Evolutionary conservation across 1,140 invertebrate genomes (phyloP).

Genomic region (Cherax destructor): DNA sequence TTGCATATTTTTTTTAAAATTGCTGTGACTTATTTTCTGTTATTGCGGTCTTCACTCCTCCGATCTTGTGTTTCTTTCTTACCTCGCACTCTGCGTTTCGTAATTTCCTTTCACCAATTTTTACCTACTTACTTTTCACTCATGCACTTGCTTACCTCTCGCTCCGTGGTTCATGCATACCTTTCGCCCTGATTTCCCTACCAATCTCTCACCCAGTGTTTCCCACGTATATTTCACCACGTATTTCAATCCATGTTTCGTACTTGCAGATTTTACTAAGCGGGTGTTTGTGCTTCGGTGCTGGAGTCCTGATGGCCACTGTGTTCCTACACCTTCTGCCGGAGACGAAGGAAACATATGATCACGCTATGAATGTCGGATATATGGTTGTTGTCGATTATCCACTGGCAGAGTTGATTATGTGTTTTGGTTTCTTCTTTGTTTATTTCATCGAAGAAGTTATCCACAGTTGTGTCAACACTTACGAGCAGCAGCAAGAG

Average conservation of each 20-base stretch:
- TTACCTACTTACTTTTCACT: too few relatives aligned
- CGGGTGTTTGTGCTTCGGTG: slow-evolving; percentile 86
- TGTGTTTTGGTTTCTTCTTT: slow-evolving; percentile 76
- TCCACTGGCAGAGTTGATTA: slow-evolving; percentile 75
- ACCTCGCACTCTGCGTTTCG: too few relatives aligned
- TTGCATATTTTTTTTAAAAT: too few relatives aligned
- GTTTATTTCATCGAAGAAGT: slow-evolving; percentile 76
- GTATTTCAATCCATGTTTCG: not conserved
- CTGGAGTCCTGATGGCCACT: slow-evolving; percentile 88
- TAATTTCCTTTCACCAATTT: too few relatives aligned
- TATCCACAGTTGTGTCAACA: slow-evolving; percentile 72
- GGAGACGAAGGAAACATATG: slow-evolving; percentile 79
- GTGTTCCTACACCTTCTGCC: slow-evolving; percentile 88
- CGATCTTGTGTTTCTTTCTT: too few relatives aligned
- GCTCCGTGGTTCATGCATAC: too few relatives aligned
- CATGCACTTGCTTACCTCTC: too few relatives aligned
- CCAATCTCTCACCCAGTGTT: too few relatives aligned
- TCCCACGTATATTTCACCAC: too few relatives aligned
- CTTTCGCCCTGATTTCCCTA: too few relatives aligned
- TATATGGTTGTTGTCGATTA: slow-evolving; percentile 57
- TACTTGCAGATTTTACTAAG: slow-evolving; percentile 72
- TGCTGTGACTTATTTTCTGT: too few relatives aligned
- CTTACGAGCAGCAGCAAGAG: slow-evolving; percentile 1
- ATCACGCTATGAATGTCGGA: slow-evolving; percentile 9
- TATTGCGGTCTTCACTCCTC: too few relatives aligned